Evolutionary conservation across 2,113 vertebrate genomes (phyloP).

Genomic region (Micronycteris hirsuta): DNA sequence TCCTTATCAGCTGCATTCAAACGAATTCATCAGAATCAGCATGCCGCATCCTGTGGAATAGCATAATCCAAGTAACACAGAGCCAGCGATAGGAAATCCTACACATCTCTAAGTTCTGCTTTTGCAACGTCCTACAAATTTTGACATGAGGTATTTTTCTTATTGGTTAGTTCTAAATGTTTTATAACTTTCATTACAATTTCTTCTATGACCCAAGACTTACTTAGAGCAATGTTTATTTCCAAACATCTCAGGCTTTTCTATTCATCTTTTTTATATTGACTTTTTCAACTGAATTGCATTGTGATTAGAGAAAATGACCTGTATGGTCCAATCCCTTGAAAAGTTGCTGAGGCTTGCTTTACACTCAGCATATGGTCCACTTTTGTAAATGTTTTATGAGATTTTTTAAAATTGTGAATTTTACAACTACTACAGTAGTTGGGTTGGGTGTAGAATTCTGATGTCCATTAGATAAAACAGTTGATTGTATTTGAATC

Average conservation of each 20-base stretch:
- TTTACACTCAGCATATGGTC: not conserved
- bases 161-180: not conserved
- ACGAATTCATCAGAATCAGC: not conserved
- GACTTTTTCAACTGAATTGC: not conserved
- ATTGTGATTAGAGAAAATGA: not conserved
- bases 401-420: not conserved
- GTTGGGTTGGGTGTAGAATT: not conserved
- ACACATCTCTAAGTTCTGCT: not conserved
- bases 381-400: not conserved
- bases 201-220: not conserved
- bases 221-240: constrained; percentile 7
- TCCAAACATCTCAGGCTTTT: not conserved
- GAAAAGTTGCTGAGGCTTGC: not conserved
- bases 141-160: not conserved
- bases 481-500: not conserved
- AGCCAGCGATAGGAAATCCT: not conserved
- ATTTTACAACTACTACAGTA: too few species aligned
- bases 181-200: not conserved
- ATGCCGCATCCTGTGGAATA: not conserved
- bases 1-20: not conserved
- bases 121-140: not conserved
- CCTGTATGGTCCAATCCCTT: not conserved
- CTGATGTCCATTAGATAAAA: not conserved
- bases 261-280: not conserved
- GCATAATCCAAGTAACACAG: not conserved